Base-by-base conservation (phyloP, 2,113 vertebrate species). In the Nothoprocta pentlandii region DNA sequence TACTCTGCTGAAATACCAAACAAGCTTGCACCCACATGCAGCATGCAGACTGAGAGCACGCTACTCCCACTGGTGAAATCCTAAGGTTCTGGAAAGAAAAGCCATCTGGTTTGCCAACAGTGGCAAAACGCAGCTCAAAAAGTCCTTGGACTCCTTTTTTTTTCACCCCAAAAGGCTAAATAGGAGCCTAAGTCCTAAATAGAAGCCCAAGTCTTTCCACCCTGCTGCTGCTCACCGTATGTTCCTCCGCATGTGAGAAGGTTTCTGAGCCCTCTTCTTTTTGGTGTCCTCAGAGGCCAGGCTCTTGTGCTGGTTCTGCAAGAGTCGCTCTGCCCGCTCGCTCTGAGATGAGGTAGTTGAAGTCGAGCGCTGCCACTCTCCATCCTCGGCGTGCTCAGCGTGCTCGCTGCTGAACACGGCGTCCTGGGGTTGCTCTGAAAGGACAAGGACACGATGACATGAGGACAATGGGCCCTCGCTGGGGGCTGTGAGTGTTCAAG, bases 171-270 rank as follows among this genome's bases (percentile, higher is more conserved):
- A 28, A 77, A 46, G 36, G 3, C 59, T 58, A 26, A 25, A 39
- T 0, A 71, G 28, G 58, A 86, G 39, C 36, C 0, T 4, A 64
- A 44, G 11, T 64, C 54, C 59, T 58, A 26, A 25, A 39, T 0
- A 71, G 28, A 58, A 86, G 39, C 36, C 0, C 4, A 64, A 44
- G 11, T 64, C 54, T 36, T 80, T 41, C 87, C 63, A 49, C 56
- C 61, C 59, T 87, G 49, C 39, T 89, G 81, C 53, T 80, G 66
- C 94, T 94, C 90, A 99, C 99, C 99, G 98, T 97, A 99, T 99
- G 95, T 99, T 99, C 94, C 99, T 99, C 97, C 99, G 99, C 99
- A 99, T 98, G 97, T 99, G 98, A 96, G 98, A 97, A 76, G 98
- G 98, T 97, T 99, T 99, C 83, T 94, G 97, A 98, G 96, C 98